Evolutionary conservation across 2,113 vertebrate genomes (phyloP).

Genomic region (Cervus canadensis): DNA sequence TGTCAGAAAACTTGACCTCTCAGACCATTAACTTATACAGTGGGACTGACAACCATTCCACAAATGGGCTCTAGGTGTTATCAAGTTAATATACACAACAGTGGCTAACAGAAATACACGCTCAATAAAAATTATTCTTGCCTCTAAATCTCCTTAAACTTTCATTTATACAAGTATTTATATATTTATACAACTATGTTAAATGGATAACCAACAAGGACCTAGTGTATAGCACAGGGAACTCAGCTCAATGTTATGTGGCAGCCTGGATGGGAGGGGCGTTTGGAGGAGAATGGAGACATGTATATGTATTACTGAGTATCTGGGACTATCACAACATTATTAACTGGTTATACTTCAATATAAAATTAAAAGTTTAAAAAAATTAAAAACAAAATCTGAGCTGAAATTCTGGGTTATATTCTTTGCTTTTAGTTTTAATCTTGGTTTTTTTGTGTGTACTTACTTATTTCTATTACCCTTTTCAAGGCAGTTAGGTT

Average conservation of each 20-base stretch:
- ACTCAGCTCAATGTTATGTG: background rate
- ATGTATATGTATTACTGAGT: background rate
- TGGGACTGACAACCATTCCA: accelerated
- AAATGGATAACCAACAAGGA: background rate
- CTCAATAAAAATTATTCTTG: background rate
- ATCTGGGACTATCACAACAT: background rate
- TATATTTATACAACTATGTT: background rate
- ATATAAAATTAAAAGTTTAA: background rate
- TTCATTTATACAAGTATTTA: background rate
- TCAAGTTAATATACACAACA: no score
- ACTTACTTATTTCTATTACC: background rate
- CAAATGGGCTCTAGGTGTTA: background rate
- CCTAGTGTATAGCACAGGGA: background rate
- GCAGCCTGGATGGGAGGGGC: background rate
- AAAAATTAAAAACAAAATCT: background rate
- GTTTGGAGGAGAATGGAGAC: background rate
- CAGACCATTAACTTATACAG: accelerated
- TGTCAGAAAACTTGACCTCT: background rate
- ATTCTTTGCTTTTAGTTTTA: background rate
- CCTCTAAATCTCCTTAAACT: background rate
- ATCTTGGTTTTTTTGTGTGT: background rate
- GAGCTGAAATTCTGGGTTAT: background rate
- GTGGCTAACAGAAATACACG: accelerated
- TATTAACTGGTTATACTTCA: background rate
- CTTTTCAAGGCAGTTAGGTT: background rate